Conservation (phyloP, 2,113 vertebrate species). For the Gadus macrocephalus region DNA sequence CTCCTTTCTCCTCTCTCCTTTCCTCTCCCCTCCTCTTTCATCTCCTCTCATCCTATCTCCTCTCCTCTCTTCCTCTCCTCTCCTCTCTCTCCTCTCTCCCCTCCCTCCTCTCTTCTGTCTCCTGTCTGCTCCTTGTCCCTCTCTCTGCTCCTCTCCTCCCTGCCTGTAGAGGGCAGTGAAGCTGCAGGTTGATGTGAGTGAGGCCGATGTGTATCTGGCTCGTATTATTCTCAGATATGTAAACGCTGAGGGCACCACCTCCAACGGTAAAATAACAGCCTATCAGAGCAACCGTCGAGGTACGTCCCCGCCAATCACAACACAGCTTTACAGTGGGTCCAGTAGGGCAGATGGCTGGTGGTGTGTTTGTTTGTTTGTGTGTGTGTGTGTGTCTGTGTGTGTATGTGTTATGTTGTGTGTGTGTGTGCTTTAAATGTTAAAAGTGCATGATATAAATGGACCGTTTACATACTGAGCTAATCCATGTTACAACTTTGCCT, state of each 20-base stretch:
- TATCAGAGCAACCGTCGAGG: conserved; percentile 84
- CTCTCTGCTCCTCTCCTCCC: conserved; percentile 4
- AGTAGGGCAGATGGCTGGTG: neutral
- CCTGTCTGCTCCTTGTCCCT: too few relatives aligned
- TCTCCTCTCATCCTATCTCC: conserved; percentile 29
- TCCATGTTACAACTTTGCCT: too few relatives aligned
- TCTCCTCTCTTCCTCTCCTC: neutral
- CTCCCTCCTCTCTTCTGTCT: neutral
- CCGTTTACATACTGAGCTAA: too few relatives aligned
- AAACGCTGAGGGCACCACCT: conserved; percentile 76
- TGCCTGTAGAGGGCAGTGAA: conserved; percentile 77
- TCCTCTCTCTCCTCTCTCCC: conserved; percentile 7
- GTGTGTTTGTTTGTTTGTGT: conserved; percentile 2
- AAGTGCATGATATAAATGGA: too few relatives aligned
- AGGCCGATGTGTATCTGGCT: conserved; percentile 79
- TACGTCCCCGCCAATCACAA: conserved; percentile 61
- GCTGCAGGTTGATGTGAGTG: conserved; percentile 81
- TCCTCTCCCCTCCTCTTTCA: neutral
- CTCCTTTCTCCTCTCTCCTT: conserved; percentile 7
- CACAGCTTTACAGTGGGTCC: conserved; percentile 20
- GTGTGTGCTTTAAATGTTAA: neutral
- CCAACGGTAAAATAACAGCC: conserved; percentile 86
- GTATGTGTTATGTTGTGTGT: neutral
- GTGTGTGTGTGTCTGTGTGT: neutral
- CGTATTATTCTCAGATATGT: conserved; percentile 77